Evolutionary conservation across 2,113 vertebrate genomes (phyloP), one percentile per base, ranked within the genome.

Genomic region (Varanus salvator): DNA sequence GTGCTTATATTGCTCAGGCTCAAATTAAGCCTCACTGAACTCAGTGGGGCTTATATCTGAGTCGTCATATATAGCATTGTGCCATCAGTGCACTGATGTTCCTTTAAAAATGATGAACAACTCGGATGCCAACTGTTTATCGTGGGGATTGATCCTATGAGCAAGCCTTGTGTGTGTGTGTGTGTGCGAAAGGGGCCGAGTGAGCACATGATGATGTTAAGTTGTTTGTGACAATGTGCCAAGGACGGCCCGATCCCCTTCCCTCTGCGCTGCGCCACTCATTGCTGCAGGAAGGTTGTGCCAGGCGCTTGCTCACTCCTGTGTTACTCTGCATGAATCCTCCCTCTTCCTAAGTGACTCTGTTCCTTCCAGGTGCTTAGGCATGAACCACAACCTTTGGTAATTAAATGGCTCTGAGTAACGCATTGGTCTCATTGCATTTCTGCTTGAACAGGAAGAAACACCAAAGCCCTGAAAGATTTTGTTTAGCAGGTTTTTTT

Each of bases 401-500:
- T 89, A 89, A 89, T 89, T 80, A 85, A 69, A 78, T 54, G 60
- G 80, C n/a, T 54, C 80, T 83, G 34, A 88, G n/a, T 78, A 78
- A 85, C 34, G 38, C n/a, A 85, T 78, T 31, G 11, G 31, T 64
- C 85, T 87, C 69, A 4, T 77, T 85, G 6, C 19, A 2, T 34
- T 75, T 50, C 44, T 11, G 11, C 44, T 57, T 48, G 3, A 78
- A 50, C 64, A 50, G 68, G 80, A 75, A 64, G 44, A 76, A 54
- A 80, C 80, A 64, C 75, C 54, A 76, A 89, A 91, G 6, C 15
- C 52, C 34, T 54, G 38, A 66, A 68, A 29, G 1, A 60, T 19
- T 80, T 85, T 75, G 69, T 29, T 75, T 72, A 8, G n/a, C 31
- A 57, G 3, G 34, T 80, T 64, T 81, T 60, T 88, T 27, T 75